Conservation (phyloP, 2,797 vertebrate species). For the Notolabrus celidotus region DNA sequence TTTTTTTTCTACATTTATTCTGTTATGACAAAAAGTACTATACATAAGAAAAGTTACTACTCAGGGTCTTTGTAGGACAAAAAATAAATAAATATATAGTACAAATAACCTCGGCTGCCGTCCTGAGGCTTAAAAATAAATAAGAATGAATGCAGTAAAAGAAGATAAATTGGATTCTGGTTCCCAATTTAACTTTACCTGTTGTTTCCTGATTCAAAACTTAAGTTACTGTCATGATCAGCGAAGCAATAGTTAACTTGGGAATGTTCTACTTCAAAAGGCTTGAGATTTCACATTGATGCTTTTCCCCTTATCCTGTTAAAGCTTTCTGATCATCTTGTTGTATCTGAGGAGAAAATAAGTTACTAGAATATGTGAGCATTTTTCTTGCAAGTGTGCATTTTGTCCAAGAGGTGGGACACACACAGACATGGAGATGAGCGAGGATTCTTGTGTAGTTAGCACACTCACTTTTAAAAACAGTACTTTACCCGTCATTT, state of each 20-base stretch:
- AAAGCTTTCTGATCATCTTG: conserved; percentile 28
- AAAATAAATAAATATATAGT: conserved; percentile 65
- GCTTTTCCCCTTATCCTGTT: conserved; percentile 35
- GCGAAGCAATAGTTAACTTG: conserved; percentile 35
- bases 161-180: conserved; percentile 6
- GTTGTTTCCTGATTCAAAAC: conserved; percentile 35
- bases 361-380: conserved; percentile 35
- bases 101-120: conserved; percentile 49
- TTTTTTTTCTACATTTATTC: conserved; percentile 41
- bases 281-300: conserved; percentile 34
- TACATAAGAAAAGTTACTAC: conserved; percentile 39
- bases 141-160: conserved; percentile 42
- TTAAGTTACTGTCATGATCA: conserved; percentile 32
- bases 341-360: conserved; percentile 52
- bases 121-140: conserved; percentile 20
- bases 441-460: not conserved
- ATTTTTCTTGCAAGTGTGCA: conserved; percentile 4
- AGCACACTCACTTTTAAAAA: too few species aligned
- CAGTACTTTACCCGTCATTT: not conserved
- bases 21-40: conserved; percentile 47
- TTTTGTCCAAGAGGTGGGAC: conserved; percentile 25
- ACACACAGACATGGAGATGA: conserved; percentile 2
- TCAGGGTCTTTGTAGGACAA: conserved; percentile 43
- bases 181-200: conserved; percentile 20
- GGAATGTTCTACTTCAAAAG: conserved; percentile 23